Base-by-base conservation (phyloP, 1,140 invertebrate genomes). In the Dendrolimus punctatus region DNA sequence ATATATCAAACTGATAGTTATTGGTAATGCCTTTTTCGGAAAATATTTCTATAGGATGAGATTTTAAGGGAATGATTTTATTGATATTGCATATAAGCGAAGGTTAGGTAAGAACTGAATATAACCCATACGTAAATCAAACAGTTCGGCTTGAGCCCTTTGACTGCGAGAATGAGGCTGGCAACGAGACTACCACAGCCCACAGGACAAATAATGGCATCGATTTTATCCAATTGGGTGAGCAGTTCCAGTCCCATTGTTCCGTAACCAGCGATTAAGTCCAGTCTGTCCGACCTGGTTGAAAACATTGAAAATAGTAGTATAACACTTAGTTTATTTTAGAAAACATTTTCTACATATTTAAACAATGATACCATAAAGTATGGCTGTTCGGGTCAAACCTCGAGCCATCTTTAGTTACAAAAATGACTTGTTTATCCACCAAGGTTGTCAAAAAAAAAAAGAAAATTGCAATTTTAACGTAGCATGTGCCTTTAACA, bases 221-320 rank as follows among this genome's bases (percentile, higher is more conserved):
- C 66, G 43, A 65, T 44, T 41, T 57, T 49, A 8, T 68, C 66
- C 46, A 60, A 9, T 51, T 68, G 66, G 2, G 53, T 49, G 6
- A 68, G 59, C 8, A 68, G 44, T 9, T 68, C 66, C 42, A 68
- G 46, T 1, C 66, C 66, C 37, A 68, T 5, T 0, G 62, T 68
- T 8, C 66, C 66, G 38, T 68, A 68, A 23, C 66, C 66, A 7
- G 66, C 66, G 39, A 68, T 49, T 23, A 68, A 40, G 45, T 68
- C 66, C 53, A 65, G 41, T 8, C 63, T 53, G 44, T 68, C 63
- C 4, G 54, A 48, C 8, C 62, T 64, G 23, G n/a, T 23, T 23
- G 23, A 45, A 8, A 9, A 10, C n/a, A 9, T 45, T 8, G 6
- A 7, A 45, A 8, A 45, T 45, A 10, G 1, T 45, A 6, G 43